These are phyloP conservation scores for Acleris sparsana DNA, from an alignment of 2,888 invertebrate genomes.

Conservation along the genomic window DNA sequence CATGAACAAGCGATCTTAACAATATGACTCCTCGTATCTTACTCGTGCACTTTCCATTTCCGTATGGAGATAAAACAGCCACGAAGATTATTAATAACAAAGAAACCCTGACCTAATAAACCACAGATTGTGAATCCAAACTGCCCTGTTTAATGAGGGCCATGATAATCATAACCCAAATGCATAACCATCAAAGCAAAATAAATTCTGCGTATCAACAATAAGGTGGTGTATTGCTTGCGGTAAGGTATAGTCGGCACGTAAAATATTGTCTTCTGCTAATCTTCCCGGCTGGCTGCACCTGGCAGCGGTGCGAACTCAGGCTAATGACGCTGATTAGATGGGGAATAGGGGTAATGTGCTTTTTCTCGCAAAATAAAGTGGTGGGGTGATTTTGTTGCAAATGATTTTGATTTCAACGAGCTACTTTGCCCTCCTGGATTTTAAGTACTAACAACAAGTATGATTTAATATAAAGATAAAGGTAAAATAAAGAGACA, in stretches of 20 bases:
- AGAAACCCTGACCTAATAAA: neutral
- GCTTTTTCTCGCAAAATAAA: constrained; percentile 1
- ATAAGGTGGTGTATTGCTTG: neutral
- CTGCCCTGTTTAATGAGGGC: neutral
- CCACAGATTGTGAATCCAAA: constrained; percentile 7
- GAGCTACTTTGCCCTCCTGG: too few species aligned
- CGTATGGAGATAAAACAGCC: neutral
- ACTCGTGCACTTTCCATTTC: neutral
- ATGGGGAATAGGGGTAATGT: constrained; percentile 8
- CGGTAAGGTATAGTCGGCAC: constrained; percentile 5
- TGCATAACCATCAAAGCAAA: neutral
- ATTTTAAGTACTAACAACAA: too few species aligned
- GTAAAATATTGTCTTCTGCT: constrained; percentile 32
- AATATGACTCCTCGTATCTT: neutral
- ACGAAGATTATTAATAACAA: neutral
- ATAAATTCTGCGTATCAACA: neutral
- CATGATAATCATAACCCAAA: neutral
- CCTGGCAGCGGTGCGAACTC: neutral
- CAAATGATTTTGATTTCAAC: neutral
- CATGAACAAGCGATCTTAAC: too few species aligned
- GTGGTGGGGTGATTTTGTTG: too few species aligned
- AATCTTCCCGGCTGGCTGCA: constrained; percentile 21
- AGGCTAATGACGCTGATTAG: constrained; percentile 27
- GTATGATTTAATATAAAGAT: too few species aligned
- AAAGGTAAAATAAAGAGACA: too few species aligned